A percentile compares a stretch with the other conserved stretches of the same genome.
phyloP scores from a whole-genome alignment of 2,113 vertebrate species.

The Geothlypis trichas region DNA sequence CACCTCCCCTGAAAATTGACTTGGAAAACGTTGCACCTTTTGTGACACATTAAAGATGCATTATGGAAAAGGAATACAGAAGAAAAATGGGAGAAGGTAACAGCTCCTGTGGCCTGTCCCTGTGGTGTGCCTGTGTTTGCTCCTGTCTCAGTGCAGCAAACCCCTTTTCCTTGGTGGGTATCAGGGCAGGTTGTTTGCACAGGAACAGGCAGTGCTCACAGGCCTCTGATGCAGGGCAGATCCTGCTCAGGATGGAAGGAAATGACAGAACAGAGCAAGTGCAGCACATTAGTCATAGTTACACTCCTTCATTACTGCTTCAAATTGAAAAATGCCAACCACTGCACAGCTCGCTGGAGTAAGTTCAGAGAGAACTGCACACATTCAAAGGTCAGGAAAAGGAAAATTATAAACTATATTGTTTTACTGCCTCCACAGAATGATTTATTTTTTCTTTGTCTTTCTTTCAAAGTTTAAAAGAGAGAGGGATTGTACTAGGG shows the following conservation, averaged over 20 bases:
- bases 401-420: slow-evolving; percentile 64
- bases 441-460: slow-evolving; percentile 62
- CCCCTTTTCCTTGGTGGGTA: neutral
- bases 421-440: slow-evolving; percentile 49
- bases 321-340: slow-evolving; percentile 70
- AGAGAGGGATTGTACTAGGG: slow-evolving; percentile 5
- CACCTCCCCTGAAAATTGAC: neutral
- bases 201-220: neutral
- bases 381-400: slow-evolving; percentile 58
- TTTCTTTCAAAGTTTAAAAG: slow-evolving; percentile 40
- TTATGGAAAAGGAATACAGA: neutral
- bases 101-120: neutral
- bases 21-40: neutral
- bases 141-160: neutral
- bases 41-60: neutral
- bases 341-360: slow-evolving; percentile 35
- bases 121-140: neutral
- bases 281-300: slow-evolving; percentile 48
- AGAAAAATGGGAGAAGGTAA: neutral
- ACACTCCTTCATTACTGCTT: slow-evolving; percentile 59
- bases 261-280: slow-evolving; percentile 17
- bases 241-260: neutral
- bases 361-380: slow-evolving; percentile 48
- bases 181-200: neutral
- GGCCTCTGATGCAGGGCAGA: neutral